Evolutionary conservation across 2,113 vertebrate species (phyloP).

Genomic region (Puntigrus tetrazona): DNA sequence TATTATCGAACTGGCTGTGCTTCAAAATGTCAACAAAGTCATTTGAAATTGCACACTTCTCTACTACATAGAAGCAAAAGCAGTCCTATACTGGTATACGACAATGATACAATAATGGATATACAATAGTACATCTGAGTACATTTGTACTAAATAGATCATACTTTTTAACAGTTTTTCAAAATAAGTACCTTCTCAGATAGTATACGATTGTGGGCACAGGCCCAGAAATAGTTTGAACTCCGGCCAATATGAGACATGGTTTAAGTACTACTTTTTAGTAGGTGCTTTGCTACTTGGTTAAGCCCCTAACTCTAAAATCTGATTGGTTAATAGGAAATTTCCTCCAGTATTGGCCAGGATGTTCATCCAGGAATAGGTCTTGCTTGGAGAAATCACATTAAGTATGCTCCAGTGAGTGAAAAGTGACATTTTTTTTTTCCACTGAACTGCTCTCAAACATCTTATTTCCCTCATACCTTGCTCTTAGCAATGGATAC

Average conservation of each 20-base stretch:
- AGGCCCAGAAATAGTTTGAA: not conserved
- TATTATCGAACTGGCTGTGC: not conserved
- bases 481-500: constrained; percentile 1
- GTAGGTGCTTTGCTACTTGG: not conserved
- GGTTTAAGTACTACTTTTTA: not conserved
- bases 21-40: no score
- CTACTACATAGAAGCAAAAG: no score
- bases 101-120: no score
- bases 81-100: no score
- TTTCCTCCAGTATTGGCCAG: not conserved
- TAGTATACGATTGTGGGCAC: no score
- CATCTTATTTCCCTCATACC: constrained; percentile 14
- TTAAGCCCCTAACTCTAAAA: not conserved
- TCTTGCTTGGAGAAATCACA: not conserved
- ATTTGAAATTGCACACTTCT: no score
- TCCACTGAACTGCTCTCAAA: constrained; percentile 8
- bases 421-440: constrained; percentile 23
- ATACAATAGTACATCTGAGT: no score
- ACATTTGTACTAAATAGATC: no score
- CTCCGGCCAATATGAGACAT: not conserved
- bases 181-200: no score
- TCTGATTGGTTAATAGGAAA: not conserved
- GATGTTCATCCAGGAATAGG: not conserved
- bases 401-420: not conserved
- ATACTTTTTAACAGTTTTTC: no score